These are phyloP conservation scores for Bellardia bayeri DNA, from an alignment of 2,888 invertebrate genomes.

Conservation along the genomic window DNA sequence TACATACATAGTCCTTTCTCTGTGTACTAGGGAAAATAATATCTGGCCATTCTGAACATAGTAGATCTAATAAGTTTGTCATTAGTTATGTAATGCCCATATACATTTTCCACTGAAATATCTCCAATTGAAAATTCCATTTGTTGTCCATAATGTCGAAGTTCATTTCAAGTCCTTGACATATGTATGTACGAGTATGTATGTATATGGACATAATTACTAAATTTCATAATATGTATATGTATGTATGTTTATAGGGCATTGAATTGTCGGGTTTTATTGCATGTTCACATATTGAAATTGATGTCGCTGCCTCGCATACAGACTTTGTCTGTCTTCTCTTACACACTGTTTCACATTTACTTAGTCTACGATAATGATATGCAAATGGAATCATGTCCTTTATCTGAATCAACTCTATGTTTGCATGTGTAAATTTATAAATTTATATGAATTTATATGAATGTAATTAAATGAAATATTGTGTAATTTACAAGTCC, in stretches of 20 bases:
- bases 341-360: background rate
- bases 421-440: background rate
- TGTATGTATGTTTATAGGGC: too few species aligned
- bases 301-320: background rate
- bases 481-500: slow-evolving; percentile 71
- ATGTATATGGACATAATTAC: too few species aligned
- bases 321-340: background rate
- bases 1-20: background rate
- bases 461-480: slow-evolving; percentile 55
- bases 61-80: background rate
- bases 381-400: slow-evolving; percentile 68
- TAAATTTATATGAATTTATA: background rate
- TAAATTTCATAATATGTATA: too few species aligned
- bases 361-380: slow-evolving; percentile 45
- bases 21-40: background rate
- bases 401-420: slow-evolving; percentile 52
- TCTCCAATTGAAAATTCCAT: too few species aligned
- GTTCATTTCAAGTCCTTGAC: too few species aligned
- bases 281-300: background rate
- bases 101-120: too few species aligned
- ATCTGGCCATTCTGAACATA: background rate
- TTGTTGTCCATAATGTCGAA: too few species aligned
- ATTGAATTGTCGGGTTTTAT: background rate
- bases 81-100: background rate
- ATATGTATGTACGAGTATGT: too few species aligned